Percentiles rank a stretch among this genome's conserved stretches.
phyloP scores from a whole-genome alignment of 2,888 invertebrate genomes.

The Ectemnius lituratus region DNA sequence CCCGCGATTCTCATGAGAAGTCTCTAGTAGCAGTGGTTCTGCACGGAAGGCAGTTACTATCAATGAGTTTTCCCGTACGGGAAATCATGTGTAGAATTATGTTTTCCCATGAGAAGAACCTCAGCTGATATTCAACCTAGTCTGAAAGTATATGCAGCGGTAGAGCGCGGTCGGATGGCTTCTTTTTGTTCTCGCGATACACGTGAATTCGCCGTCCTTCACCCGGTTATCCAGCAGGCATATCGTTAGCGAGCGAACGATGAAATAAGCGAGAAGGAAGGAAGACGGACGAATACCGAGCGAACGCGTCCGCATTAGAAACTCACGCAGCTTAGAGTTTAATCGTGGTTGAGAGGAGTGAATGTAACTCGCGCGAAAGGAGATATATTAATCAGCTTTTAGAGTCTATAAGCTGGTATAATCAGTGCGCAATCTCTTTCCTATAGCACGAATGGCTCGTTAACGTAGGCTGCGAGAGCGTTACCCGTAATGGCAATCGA shows the following conservation, averaged over 20 bases:
- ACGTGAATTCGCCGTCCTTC: conserved; percentile 65
- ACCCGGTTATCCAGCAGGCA: conserved; percentile 68
- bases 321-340: too few relatives aligned
- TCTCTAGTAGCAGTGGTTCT: not conserved
- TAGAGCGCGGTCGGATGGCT: not conserved
- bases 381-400: too few relatives aligned
- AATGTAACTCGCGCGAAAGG: too few relatives aligned
- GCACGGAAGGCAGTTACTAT: not conserved
- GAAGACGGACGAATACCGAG: not conserved
- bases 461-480: too few relatives aligned
- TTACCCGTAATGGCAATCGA: too few relatives aligned
- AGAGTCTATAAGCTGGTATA: too few relatives aligned
- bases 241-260: conserved; percentile 55
- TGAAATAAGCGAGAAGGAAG: conserved; percentile 46
- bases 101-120: too few relatives aligned
- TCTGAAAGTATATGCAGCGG: too few relatives aligned
- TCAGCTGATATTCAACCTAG: too few relatives aligned
- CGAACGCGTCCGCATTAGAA: not conserved
- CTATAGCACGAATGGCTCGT: too few relatives aligned
- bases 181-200: conserved; percentile 12
- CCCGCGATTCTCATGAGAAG: conserved; percentile 2
- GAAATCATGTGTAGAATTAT: not conserved
- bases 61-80: not conserved
- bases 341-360: too few relatives aligned
- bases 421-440: too few relatives aligned